Base-by-base conservation (phyloP, 2,797 vertebrate genomes). In the Hypotaenidia philippensis region DNA sequence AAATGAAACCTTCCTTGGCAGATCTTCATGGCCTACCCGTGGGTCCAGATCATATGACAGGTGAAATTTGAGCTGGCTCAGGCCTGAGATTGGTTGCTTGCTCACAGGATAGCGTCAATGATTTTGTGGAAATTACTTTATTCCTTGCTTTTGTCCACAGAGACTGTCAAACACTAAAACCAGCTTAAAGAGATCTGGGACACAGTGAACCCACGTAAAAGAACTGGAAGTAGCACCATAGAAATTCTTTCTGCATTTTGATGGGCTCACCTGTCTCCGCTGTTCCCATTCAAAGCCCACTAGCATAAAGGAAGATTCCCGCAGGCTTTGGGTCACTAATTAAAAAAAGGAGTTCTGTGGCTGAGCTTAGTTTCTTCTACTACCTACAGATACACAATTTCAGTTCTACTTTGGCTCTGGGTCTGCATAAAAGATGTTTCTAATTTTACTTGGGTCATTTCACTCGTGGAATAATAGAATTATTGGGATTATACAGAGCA, bases 381-480 rank as follows among this genome's bases (percentile, higher is more conserved):
- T 77, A 27, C 19, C 11, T 59, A 56, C 10, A 82, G 45, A 63
- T 9, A 89, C 2, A 90, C 50, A 31, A 82, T 69, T 91, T 70
- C 38, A 76, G 26, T 86, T 94, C 29, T 89, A 6, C 53, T 92
- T 91, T 90, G 57, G 57, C 49, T 88, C 53, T 81, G 34, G 6
- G 7, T 78, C 71, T 86, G 69, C 50, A 71, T 50, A 80, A 85
- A 77, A 89, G 57, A 52, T 29, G 18, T 32, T 93, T 86, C n/a
- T 50, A 78, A 44, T 93, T 94, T 94, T 64, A 81, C 38, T 19
- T 75, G 55, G 85, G 81, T 77, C 38, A 50, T 50, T 91, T 85
- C 60, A 72, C 21, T 77, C 2, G 1, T 31, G 26, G 66, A 82
- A 79, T 92, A 90, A 90, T 40, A 94, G 65, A 94, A 90, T 94